Evolutionary conservation across 2,888 invertebrate genomes (phyloP).

Genomic region (Eristalis intricaria): DNA sequence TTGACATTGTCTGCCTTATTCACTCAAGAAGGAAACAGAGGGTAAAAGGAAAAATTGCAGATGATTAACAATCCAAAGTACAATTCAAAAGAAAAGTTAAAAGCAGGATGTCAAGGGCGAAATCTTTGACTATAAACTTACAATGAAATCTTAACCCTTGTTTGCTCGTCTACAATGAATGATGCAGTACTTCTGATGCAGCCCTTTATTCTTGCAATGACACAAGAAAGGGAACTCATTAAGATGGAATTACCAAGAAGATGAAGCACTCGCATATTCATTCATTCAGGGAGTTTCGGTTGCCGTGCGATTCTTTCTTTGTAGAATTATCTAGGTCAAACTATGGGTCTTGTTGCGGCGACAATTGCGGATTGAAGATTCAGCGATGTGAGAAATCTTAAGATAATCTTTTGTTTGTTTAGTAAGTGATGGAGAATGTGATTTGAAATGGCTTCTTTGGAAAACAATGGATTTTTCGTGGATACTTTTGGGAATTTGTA

Average conservation of each 20-base stretch:
- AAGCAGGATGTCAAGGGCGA: not conserved
- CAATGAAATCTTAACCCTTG: not conserved
- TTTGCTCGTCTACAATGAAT: not conserved
- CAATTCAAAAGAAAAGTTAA: not conserved
- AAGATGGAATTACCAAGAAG: not conserved
- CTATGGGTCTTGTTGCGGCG: not conserved
- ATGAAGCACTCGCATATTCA: not conserved
- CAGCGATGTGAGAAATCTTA: not conserved
- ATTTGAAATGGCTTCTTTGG: too few relatives aligned
- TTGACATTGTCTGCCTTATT: too few relatives aligned
- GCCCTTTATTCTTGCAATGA: not conserved
- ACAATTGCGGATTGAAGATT: not conserved
- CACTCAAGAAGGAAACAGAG: not conserved
- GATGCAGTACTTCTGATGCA: not conserved
- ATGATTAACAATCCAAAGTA: not conserved
- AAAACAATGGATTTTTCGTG: too few relatives aligned
- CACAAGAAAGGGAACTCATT: not conserved
- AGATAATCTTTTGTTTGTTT: not conserved
- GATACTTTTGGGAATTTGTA: too few relatives aligned
- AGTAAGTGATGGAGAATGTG: too few relatives aligned
- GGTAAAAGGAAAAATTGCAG: not conserved
- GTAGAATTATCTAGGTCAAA: not conserved
- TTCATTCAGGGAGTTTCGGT: not conserved
- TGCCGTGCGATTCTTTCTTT: not conserved
- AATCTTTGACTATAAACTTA: not conserved